Base-by-base conservation (phyloP, 1,140 invertebrate species). In the Matsumurasca onukii region DNA sequence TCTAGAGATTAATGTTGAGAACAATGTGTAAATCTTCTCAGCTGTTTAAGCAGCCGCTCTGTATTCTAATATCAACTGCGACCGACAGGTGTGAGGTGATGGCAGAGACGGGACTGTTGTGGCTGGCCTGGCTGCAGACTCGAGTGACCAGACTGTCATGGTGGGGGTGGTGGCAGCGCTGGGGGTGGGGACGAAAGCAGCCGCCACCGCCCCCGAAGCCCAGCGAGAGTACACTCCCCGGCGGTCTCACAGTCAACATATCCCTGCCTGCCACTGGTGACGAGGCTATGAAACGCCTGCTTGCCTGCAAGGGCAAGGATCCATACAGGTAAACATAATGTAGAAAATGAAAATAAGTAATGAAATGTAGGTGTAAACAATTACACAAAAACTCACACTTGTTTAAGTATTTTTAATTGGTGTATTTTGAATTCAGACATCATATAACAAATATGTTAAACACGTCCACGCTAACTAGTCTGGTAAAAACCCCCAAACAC, bases 291-390 rank as follows among this genome's bases (percentile, higher is more conserved):
- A 94, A 93, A 79, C 84, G 94, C 77, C 83, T 97, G 68, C 80
- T 97, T 2, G 91, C 93, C 57, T 95, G 93, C 77, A 95, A 95
- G 85, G 95, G 93, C 73, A 95, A 97, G 82, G 94, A 97, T 83
- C 94, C 94, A 20, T 97, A 97, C 77, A 92, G 89, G 89, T 91
- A 75, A 74, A 22, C 31, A 17, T 34, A 65, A 45, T 45, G 9
- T 45, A n/a, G n/a, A n/a, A n/a, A n/a, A n/a, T n/a, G n/a, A n/a
- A n/a, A n/a, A n/a, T n/a, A n/a, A n/a, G n/a, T n/a, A n/a, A n/a
- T n/a, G n/a, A n/a, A n/a, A n/a, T n/a, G n/a, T n/a, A n/a, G n/a
- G n/a, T n/a, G n/a, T n/a, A n/a, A n/a, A n/a, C n/a, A n/a, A n/a
- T n/a, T n/a, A n/a, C n/a, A n/a, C n/a, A n/a, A n/a, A n/a, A n/a